phyloP scores from a whole-genome alignment of 2,888 invertebrate species.

The Sturmia bella region DNA sequence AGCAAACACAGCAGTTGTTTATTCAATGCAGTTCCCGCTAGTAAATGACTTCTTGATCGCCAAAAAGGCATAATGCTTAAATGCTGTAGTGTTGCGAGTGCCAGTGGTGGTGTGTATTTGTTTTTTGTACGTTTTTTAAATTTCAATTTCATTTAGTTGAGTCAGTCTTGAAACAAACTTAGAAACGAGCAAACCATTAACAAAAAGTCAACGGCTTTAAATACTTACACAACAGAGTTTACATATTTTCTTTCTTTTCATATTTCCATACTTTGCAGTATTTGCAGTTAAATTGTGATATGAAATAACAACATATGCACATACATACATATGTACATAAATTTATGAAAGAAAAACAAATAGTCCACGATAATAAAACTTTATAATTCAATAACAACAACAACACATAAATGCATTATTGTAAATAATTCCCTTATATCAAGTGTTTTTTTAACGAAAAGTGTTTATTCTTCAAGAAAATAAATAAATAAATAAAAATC shows the following conservation, averaged over 20 bases:
- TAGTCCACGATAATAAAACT: conserved; percentile 50
- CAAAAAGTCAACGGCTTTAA: conserved; percentile 35
- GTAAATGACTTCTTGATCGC: conserved; percentile 55
- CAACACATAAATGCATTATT: neutral
- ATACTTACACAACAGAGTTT: neutral
- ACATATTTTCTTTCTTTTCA: conserved; percentile 21
- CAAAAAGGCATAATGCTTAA: conserved; percentile 8
- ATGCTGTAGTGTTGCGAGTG: conserved; percentile 27
- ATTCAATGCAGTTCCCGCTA: conserved; percentile 24
- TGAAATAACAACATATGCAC: conserved; percentile 51
- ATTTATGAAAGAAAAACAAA: conserved; percentile 50
- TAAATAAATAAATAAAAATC: too few species aligned
- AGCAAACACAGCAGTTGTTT: conserved; percentile 32
- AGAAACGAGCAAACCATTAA: conserved; percentile 66
- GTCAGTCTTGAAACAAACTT: conserved; percentile 78
- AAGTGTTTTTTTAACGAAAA: too few species aligned
- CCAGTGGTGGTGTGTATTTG: conserved; percentile 12
- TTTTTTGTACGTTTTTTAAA: conserved; percentile 46
- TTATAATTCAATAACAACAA: conserved; percentile 12
- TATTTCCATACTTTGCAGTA: too few species aligned
- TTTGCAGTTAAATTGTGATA: conserved; percentile 47
- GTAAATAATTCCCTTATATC: neutral
- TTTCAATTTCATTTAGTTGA: conserved; percentile 70
- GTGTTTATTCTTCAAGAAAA: too few species aligned
- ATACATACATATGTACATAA: too few species aligned